A percentile compares a stretch with the other conserved stretches of the same genome.
phyloP scores from a whole-genome alignment of 2,113 vertebrate genomes.

The Ivindomyrus marchei region DNA sequence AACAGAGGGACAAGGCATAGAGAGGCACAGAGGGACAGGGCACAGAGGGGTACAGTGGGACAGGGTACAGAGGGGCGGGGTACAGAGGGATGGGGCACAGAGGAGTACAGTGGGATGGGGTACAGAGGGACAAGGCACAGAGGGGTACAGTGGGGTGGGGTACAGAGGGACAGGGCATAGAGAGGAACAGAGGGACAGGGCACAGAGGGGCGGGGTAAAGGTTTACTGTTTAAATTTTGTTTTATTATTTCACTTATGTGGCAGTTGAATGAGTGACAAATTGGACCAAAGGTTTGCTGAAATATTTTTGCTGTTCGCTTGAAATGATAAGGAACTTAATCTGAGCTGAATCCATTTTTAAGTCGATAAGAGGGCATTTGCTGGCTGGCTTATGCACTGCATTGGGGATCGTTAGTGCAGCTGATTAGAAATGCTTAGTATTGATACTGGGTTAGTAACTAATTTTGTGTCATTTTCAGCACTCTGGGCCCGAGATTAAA shows the following conservation, averaged over 20 bases:
- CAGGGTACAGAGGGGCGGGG: background rate
- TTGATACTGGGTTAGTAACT: conserved; percentile 29
- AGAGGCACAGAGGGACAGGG: fast-evolving
- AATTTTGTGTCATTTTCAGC: conserved; percentile 55
- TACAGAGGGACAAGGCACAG: too few relatives aligned
- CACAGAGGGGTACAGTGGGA: background rate
- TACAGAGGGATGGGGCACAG: background rate
- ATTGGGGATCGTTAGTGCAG: background rate
- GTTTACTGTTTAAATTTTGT: background rate
- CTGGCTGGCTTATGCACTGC: background rate
- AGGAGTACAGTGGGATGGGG: background rate
- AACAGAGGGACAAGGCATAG: background rate
- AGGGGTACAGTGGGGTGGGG: background rate
- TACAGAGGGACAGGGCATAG: background rate
- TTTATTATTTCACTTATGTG: background rate
- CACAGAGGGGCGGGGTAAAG: background rate
- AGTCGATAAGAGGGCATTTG: background rate
- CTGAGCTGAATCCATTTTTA: background rate
- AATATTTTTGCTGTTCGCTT: background rate
- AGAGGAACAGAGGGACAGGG: background rate
- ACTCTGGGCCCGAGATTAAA: conserved; percentile 86
- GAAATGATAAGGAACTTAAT: background rate
- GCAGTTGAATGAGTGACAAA: background rate
- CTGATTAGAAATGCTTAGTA: background rate
- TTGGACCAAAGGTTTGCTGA: background rate